A percentile compares a stretch with the other conserved stretches of the same genome.
Conservation (phyloP, 2,888 invertebrate genomes). For the Darwinula stevensoni region DNA sequence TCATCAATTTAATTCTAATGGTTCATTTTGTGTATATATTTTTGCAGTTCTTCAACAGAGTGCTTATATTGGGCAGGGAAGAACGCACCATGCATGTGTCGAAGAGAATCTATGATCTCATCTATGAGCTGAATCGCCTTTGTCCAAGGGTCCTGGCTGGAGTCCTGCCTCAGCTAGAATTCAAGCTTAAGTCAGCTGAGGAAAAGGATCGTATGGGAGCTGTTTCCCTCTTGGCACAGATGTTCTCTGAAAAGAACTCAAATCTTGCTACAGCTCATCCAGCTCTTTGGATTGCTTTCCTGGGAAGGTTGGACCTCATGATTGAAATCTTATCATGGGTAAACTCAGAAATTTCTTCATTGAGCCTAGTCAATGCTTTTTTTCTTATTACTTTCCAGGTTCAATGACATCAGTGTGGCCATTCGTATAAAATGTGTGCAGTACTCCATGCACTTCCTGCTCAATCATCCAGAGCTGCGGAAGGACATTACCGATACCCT, state of each 20-base stretch:
- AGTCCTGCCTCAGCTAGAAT: slow-evolving; percentile 24
- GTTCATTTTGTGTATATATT: no score
- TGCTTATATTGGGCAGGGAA: slow-evolving; percentile 68
- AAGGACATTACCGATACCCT: slow-evolving; percentile 71
- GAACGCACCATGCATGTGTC: slow-evolving; percentile 30
- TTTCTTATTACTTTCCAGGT: slow-evolving; percentile 22
- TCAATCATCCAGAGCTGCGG: slow-evolving; percentile 69
- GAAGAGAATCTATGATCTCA: slow-evolving; percentile 63
- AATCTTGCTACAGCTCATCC: slow-evolving; percentile 57
- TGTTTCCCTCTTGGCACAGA: slow-evolving; percentile 61
- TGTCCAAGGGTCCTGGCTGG: slow-evolving; percentile 42
- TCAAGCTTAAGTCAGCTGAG: slow-evolving; percentile 69
- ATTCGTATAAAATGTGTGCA: slow-evolving; percentile 88
- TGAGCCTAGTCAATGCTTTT: slow-evolving; percentile 3
- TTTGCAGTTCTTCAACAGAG: slow-evolving; percentile 74
- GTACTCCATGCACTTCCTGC: slow-evolving; percentile 82
- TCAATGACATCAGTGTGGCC: slow-evolving; percentile 75
- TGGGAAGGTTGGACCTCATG: slow-evolving; percentile 44
- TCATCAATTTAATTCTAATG: background rate
- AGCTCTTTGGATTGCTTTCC: slow-evolving; percentile 66
- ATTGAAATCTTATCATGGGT: slow-evolving; percentile 6
- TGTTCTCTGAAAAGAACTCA: slow-evolving; percentile 87
- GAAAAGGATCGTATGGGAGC: slow-evolving; percentile 65
- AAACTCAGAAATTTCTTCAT: slow-evolving; percentile 3
- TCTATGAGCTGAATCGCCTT: slow-evolving; percentile 81